Evolutionary conservation across 1,140 invertebrate genomes (phyloP).

Genomic region (Drosophila jambulina): DNA sequence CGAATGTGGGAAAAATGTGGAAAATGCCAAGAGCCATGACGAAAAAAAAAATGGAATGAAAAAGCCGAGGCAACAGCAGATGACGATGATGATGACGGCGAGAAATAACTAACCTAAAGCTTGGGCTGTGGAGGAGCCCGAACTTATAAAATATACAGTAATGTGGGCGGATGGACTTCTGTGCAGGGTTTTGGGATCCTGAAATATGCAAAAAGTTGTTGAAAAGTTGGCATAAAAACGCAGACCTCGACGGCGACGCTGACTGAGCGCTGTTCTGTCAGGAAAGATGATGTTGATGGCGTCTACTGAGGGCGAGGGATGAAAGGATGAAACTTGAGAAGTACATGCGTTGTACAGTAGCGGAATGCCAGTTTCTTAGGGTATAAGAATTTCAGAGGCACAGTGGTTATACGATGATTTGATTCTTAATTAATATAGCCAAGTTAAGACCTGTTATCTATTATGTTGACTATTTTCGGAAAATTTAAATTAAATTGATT

Average conservation of each 20-base stretch:
- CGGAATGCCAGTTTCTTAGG: not conserved
- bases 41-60: constrained; percentile 27
- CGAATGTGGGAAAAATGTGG: constrained; percentile 62
- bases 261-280: constrained; percentile 11
- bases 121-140: constrained; percentile 11
- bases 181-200: constrained; percentile 26
- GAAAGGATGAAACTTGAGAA: constrained; percentile 4
- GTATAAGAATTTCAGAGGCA: not conserved
- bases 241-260: constrained; percentile 36
- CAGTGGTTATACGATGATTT: not conserved
- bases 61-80: constrained; percentile 26
- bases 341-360: constrained; percentile 8
- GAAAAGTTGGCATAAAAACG: constrained; percentile 66
- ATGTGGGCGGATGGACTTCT: constrained; percentile 40
- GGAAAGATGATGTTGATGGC: constrained; percentile 23
- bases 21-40: constrained; percentile 46
- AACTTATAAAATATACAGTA: constrained; percentile 74
- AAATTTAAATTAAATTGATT: not conserved
- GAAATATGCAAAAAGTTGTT: constrained; percentile 77
- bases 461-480: not conserved
- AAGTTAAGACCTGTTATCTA: not conserved
- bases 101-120: constrained; percentile 67
- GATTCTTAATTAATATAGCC: not conserved
- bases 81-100: constrained; percentile 29
- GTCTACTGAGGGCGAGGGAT: constrained; percentile 3